These are phyloP conservation scores for Mylabris phalerata DNA, from an alignment of 1,140 invertebrate species.

Conservation along the genomic window DNA sequence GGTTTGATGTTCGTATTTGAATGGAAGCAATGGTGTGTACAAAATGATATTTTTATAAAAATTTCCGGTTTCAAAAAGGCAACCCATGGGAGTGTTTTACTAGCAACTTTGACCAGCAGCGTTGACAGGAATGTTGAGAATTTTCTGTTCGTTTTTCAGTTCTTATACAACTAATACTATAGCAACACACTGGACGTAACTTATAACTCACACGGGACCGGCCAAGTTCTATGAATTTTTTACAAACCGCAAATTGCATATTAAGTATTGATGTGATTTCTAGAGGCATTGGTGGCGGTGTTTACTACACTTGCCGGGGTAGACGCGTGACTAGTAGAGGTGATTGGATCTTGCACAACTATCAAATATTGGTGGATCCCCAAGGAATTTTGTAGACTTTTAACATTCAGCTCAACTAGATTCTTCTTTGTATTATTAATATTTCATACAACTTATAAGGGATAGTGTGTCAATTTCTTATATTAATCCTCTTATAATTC, in stretches of 20 bases:
- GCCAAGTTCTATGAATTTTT: slow-evolving; percentile 16
- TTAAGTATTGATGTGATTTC: slow-evolving; percentile 25
- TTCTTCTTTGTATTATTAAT: slow-evolving; percentile 28
- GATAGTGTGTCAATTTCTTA: no score
- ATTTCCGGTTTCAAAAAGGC: no score
- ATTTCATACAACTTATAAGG: slow-evolving; percentile 26
- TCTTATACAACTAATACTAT: no score
- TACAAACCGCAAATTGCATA: slow-evolving; percentile 18
- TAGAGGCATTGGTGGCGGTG: slow-evolving; percentile 8
- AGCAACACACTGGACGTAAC: slow-evolving; percentile 1
- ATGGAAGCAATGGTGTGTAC: no score
- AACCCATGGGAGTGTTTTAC: no score
- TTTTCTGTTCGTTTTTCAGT: no score
- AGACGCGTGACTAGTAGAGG: slow-evolving; percentile 14
- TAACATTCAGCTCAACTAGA: slow-evolving; percentile 26
- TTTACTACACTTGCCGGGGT: slow-evolving; percentile 10
- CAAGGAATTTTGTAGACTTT: slow-evolving; percentile 17
- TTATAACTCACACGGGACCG: slow-evolving; percentile 14
- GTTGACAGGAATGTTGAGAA: no score
- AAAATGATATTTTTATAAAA: no score
- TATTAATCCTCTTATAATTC: no score
- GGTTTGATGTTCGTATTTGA: no score
- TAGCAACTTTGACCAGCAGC: no score
- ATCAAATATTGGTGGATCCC: slow-evolving; percentile 17
- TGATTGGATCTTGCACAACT: slow-evolving; percentile 14